Base-by-base conservation (phyloP, 2,888 invertebrate species). In the Hypena proboscidalis region DNA sequence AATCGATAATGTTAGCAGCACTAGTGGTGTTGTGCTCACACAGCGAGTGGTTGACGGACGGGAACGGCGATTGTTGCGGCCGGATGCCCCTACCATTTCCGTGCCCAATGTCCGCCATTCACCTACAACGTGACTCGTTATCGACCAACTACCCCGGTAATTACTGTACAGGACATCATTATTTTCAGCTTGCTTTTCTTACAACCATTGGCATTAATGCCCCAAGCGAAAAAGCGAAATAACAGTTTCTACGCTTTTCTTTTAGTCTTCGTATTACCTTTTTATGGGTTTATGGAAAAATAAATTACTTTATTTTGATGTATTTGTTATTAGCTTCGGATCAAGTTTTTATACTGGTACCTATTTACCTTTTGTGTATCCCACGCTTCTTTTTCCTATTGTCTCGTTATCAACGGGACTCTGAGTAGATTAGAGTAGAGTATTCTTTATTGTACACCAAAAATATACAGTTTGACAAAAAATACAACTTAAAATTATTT, bases 81-180 rank as follows among this genome's bases (percentile, higher is more conserved):
- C 85, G 85, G 86, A 86, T 67, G 79, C 81, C 66, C 67, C 70
- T 55, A 77, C 80, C 83, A 80, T 85, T 85, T 80, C 85, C 80
- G 80, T 69, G 76, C 77, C 67, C 78, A 80, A 69, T 70, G 70
- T 69, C 63, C 66, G 61, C 74, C 62, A 77, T 79, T 83, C 83
- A 78, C 73, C 73, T 68, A 57, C 50, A 61, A 52, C 72, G 65
- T 51, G 48, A 64, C 69, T 76, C 73, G 78, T 76, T 79, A 77
- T 71, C 68, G 61, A 60, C 67, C 64, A 60, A 69, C 69, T 69
- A 69, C 57, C 46, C 42, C 58, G 42, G 63, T 71, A 77, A 81
- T 80, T 77, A 76, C 63, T 52, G 57, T 39, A 49, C 47, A 49
- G 58, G 51, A 58, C 39, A 53, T 52, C 46, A 47, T 62, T 67